Base-by-base conservation (phyloP, 2,888 invertebrate genomes). In the Volucella zonaria region DNA sequence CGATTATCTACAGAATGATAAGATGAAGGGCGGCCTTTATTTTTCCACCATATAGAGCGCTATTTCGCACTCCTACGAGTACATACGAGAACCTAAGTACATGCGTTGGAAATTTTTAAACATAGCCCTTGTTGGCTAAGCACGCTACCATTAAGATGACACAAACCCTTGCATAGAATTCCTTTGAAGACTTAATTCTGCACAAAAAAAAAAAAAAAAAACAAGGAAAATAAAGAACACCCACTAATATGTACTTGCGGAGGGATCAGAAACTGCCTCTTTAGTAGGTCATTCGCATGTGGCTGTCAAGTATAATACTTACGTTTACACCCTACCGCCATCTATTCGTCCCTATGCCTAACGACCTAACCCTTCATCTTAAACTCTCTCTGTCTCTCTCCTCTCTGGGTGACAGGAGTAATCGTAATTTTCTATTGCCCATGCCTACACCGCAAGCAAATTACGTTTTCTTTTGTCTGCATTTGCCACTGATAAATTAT, bases 261-360 rank as follows among this genome's bases (percentile, higher is more conserved):
- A 52, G 51, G 76, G 45, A 52, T 70, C 56, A 70, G 52, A 23
- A 70, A 78, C 45, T 58, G 38, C 70, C 79, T 66, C 66, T 83
- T 83, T 79, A 83, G 64, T 83, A 59, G 83, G 83, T 83, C 83
- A 83, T 83, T 83, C 83, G 83, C 83, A 83, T 83, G 79, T 74
- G 82, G 47, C 68, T 68, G 31, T 56, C 15, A 6, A 70, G 70
- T 59, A 66, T 6, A 23, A 23, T 23, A 23, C 52, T 81, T 71
- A 71, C 67, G 62, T 56, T 59, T 76, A 74, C 68, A 62, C 58
- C 67, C 51, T 66, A 64, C 54, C 47, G 2, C 73, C 56, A 10
- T 40, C 45, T 40, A 1, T 8, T 18, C 42, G 6, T 14, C 49
- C 49, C 66, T 51, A 23, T 8, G 12, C 31, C 56, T n/a, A 23